Conservation (phyloP, 2,113 vertebrate genomes). For the Toxostoma redivivum region DNA sequence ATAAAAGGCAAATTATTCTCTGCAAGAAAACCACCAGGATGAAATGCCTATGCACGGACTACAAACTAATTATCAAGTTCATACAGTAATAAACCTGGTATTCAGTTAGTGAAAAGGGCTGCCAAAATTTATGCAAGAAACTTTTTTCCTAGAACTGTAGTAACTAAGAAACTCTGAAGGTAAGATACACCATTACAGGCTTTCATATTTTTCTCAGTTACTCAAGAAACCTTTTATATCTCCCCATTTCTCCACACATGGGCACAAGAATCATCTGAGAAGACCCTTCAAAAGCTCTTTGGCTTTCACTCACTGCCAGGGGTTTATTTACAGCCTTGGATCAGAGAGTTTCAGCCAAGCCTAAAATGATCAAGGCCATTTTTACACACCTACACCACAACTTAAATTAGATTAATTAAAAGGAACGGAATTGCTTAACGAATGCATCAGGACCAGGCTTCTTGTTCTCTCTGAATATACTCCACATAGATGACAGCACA, state of each 20-base stretch:
- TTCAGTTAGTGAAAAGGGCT: conserved; percentile 1
- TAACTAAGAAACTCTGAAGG: neutral
- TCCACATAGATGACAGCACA: neutral
- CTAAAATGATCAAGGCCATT: neutral
- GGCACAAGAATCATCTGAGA: neutral
- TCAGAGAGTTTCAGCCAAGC: neutral
- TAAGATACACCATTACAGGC: neutral
- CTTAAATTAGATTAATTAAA: neutral
- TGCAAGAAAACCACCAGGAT: conserved; percentile 58
- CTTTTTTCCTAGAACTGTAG: conserved; percentile 6
- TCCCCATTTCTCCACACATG: neutral
- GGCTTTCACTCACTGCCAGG: neutral
- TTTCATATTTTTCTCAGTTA: neutral
- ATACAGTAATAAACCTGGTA: conserved; percentile 48
- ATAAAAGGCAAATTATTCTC: conserved; percentile 74
- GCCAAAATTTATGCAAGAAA: neutral
- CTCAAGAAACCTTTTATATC: neutral
- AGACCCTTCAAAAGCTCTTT: neutral
- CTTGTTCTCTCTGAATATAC: neutral
- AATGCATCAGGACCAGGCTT: neutral
- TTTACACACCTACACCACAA: neutral
- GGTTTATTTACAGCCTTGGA: neutral
- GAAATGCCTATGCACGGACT: conserved; percentile 60
- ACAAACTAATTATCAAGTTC: conserved; percentile 65
- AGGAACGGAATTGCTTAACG: neutral